Evolutionary conservation across 2,888 invertebrate genomes (phyloP).

Genomic region (Epinotia brunnichana): DNA sequence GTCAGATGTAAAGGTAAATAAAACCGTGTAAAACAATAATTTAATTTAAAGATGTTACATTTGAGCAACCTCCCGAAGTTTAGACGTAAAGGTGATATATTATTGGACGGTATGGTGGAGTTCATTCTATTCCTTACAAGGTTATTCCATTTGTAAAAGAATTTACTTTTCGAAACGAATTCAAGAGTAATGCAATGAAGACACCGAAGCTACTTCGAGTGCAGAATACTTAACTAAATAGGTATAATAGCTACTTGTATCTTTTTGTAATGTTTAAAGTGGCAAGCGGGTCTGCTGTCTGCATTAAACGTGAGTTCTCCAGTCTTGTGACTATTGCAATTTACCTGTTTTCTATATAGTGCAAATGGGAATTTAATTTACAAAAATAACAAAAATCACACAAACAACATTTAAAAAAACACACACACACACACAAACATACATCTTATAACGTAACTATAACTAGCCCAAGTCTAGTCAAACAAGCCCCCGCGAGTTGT

Average conservation of each 20-base stretch:
- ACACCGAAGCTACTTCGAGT: slow-evolving; percentile 6
- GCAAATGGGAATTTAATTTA: too few relatives aligned
- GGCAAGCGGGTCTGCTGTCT: background rate
- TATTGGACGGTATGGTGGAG: background rate
- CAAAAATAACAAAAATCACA: too few relatives aligned
- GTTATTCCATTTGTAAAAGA: background rate
- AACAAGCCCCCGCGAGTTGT: too few relatives aligned
- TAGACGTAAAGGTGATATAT: too few relatives aligned
- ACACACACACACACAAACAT: too few relatives aligned
- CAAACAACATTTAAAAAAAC: too few relatives aligned
- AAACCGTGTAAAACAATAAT: too few relatives aligned
- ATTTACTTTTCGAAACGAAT: slow-evolving; percentile 10
- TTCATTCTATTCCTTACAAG: slow-evolving; percentile 10
- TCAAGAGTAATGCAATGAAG: slow-evolving; percentile 12
- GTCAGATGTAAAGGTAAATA: too few relatives aligned
- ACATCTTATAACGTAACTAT: too few relatives aligned
- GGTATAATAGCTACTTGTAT: slow-evolving; percentile 9
- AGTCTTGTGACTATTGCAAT: background rate
- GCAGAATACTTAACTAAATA: slow-evolving; percentile 17
- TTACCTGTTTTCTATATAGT: background rate
- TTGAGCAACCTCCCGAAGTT: too few relatives aligned
- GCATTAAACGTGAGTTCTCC: background rate
- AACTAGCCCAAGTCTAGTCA: too few relatives aligned
- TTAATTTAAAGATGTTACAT: too few relatives aligned
- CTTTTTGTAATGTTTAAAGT: slow-evolving; percentile 4